Evolutionary conservation across 2,888 invertebrate genomes (phyloP), one percentile per base, ranked within the genome.

Genomic region (Aphelenchoides bicaudatus): DNA sequence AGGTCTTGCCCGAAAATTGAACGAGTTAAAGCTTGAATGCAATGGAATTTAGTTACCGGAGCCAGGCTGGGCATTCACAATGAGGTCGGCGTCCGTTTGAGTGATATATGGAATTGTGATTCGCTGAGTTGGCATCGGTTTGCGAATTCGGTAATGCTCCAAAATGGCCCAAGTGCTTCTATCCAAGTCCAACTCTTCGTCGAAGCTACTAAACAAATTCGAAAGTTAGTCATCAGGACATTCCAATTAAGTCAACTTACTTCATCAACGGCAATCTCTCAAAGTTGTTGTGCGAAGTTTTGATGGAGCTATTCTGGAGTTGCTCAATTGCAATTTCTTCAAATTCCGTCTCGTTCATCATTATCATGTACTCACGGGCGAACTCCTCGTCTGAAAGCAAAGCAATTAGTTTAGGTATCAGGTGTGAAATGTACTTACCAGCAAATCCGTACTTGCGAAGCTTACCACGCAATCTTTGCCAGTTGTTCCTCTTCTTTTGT

Each of bases 171-270:
- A 25, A 43, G 10, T 43, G 43, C 10, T 43, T 25, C 25, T 21
- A 25, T 34, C n/a, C 10, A 34, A 34, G 34, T 34, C n/a, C 10
- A 10, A n/a, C 10, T 21, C 8, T 25, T 43, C 43, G 10, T 43
- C 43, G 23, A 43, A 43, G 25, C 43, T 19, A 19, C 43, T 43
- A n/a, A 43, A 43, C 16, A 10, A 43, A n/a, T n/a, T n/a, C n/a
- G n/a, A 19, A 43, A n/a, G 43, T 21, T 6, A 34, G 34, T n/a
- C 10, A 10, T 34, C 34, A 34, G n/a, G 10, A 10, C 34, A n/a
- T 34, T 34, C 10, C 10, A 34, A 10, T 34, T 10, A 34, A n/a
- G 34, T 10, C 10, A 34, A 34, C 34, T n/a, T n/a, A 34, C 34
- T 34, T 34, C 34, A 34, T 10, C 34, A n/a, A n/a, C 34, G 10